These are phyloP conservation scores for Lepas anatifera DNA, from an alignment of 2,888 invertebrate genomes.

Conservation along the genomic window DNA sequence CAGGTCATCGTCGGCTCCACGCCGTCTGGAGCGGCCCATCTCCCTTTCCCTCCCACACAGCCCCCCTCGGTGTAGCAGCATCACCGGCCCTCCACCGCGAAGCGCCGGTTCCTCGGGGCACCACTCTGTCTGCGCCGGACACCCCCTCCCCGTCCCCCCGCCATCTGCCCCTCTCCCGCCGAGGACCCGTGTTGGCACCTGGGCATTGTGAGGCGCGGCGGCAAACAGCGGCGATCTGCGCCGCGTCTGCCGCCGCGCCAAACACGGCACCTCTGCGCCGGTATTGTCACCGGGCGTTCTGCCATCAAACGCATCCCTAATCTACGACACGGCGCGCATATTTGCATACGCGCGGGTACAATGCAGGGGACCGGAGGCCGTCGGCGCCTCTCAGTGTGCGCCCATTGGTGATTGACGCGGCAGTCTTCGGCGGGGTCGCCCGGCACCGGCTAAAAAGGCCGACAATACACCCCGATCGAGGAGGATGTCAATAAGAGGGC, in stretches of 20 bases:
- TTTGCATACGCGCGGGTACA: neutral
- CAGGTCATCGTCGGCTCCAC: no score
- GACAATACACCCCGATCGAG: neutral
- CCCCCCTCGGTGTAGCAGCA: no score
- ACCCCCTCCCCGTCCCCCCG: neutral
- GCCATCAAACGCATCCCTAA: conserved; percentile 8
- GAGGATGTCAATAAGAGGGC: neutral
- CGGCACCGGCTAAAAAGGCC: neutral
- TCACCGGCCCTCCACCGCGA: neutral
- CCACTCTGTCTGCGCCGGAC: neutral
- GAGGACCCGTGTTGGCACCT: neutral
- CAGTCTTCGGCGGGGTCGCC: neutral
- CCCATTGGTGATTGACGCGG: neutral
- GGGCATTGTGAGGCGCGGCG: neutral
- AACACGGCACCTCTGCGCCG: neutral
- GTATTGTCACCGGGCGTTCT: neutral
- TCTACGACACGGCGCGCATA: neutral
- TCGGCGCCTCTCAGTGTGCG: neutral
- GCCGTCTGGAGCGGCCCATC: no score
- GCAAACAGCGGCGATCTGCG: neutral
- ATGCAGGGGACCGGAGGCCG: neutral
- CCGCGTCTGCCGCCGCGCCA: neutral
- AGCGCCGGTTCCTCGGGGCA: neutral
- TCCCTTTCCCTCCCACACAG: no score
- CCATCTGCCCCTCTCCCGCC: neutral